Evolutionary conservation across 1,140 invertebrate genomes (phyloP), one percentile per base, ranked within the genome.

Genomic region (Brevipalpus yothersi): DNA sequence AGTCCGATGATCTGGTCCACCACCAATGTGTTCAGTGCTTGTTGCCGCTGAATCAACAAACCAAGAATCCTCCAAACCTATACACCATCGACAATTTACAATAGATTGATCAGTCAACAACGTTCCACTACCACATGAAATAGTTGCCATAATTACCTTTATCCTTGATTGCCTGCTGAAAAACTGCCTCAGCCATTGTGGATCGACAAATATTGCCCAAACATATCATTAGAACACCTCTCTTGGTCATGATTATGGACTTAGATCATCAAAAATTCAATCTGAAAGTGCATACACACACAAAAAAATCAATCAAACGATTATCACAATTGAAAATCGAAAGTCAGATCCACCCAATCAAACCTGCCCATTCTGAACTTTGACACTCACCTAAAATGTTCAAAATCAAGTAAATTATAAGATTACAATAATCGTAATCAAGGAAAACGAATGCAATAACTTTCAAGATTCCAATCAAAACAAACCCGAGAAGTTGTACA

Each of bases 141-240:
- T 69, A 63, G 68, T 66, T 63, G 79, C 72, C 1, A 70, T 64
- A 8, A 79, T 31, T 5, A 31, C 31, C 31, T 31, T 31, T 31
- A 5, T 84, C 76, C 65, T 77, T 76, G 10, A 85, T 72, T 11
- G 78, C 69, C 63, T 89, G 76, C 40, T 76, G 70, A 72, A 93
- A 91, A 0, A 93, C 84, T 10, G 84, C 86, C 72, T 92, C 88
- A 19, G 88, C 88, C 63, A 92, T 92, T 8, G 90, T 88, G 13
- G 88, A 93, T n/a, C 90, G 78, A 70, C 89, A 94, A 64, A 91
- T 93, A 67, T 93, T 93, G 58, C 65, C 65, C 41, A 66, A 53
- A 51, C 65, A 66, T 23, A 66, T 63, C 55, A 66, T 64, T 17
- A 66, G 43, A 42, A 62, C 65, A 8, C 49, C 49, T 51, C n/a